These are phyloP conservation scores for Darevskia nairensis DNA, from an alignment of 2,797 vertebrate species.

Conservation along the genomic window DNA sequence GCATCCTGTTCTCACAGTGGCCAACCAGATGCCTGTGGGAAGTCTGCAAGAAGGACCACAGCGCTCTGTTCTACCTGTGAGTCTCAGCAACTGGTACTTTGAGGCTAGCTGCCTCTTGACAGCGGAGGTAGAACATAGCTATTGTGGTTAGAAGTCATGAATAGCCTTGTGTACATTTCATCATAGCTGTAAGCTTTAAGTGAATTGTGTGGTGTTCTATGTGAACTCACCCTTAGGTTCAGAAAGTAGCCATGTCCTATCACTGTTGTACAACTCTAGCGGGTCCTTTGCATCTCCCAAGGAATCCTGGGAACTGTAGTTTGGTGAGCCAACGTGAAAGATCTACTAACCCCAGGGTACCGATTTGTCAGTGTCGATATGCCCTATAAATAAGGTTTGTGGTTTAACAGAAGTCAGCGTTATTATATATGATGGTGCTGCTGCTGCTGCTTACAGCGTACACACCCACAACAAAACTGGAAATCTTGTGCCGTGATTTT, in stretches of 20 bases:
- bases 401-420: slow-evolving; percentile 20
- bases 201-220: not conserved
- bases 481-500: slow-evolving; percentile 49
- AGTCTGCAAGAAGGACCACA: no score
- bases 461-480: not conserved
- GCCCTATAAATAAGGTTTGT: not conserved
- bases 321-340: not conserved
- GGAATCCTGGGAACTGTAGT: not conserved
- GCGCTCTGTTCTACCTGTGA: no score
- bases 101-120: no score
- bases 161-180: no score
- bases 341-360: not conserved
- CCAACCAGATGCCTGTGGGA: no score
- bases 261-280: not conserved
- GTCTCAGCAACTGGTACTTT: no score
- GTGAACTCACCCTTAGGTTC: not conserved
- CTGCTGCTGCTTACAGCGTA: not conserved
- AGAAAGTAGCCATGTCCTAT: not conserved
- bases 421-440: slow-evolving; percentile 21
- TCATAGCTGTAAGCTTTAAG: not conserved
- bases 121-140: no score
- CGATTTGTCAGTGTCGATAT: not conserved
- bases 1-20: no score
- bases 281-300: not conserved
- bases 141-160: no score